Percentiles rank a stretch among this genome's conserved stretches.
Evolutionary conservation across 1,140 invertebrate species (phyloP).

Genomic region (Berghia stephanieae): DNA sequence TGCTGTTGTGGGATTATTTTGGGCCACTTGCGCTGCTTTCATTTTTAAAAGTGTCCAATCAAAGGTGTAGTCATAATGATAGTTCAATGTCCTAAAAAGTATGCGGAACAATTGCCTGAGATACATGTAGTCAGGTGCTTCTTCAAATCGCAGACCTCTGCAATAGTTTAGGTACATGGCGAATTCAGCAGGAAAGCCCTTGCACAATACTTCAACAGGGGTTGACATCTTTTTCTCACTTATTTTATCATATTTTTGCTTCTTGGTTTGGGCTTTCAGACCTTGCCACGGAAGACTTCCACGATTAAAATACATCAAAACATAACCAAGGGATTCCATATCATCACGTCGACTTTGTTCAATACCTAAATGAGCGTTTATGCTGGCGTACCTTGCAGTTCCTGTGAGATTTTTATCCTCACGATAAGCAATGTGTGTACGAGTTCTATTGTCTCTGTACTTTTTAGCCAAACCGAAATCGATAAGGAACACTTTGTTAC

Average conservation of each 20-base stretch:
- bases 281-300: slow-evolving; percentile 95
- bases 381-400: slow-evolving; percentile 89
- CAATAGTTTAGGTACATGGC: slow-evolving; percentile 98
- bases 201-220: slow-evolving; percentile 92
- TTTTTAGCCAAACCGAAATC: slow-evolving; percentile 98
- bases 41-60: slow-evolving; percentile 99
- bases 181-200: slow-evolving; percentile 96
- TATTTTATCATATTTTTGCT: slow-evolving; percentile 97
- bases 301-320: slow-evolving; percentile 94
- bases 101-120: slow-evolving; percentile 97
- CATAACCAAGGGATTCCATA: slow-evolving; percentile 95
- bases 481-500: slow-evolving; percentile 95
- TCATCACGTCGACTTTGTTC: slow-evolving; percentile 84
- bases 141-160: slow-evolving; percentile 93
- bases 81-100: slow-evolving; percentile 97
- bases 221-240: slow-evolving; percentile 98
- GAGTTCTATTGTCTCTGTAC: slow-evolving; percentile 86
- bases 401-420: slow-evolving; percentile 98
- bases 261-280: slow-evolving; percentile 80
- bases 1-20: slow-evolving; percentile 44
- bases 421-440: slow-evolving; percentile 89
- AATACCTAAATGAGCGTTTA: slow-evolving; percentile 93
- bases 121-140: slow-evolving; percentile 98
- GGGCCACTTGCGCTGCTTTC: slow-evolving; percentile 71
- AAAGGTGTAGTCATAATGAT: slow-evolving; percentile 99